Evolutionary conservation across 35 echinoderm and acorn worm species (phyloP).

Genomic region (Ophioderma brevispina): DNA sequence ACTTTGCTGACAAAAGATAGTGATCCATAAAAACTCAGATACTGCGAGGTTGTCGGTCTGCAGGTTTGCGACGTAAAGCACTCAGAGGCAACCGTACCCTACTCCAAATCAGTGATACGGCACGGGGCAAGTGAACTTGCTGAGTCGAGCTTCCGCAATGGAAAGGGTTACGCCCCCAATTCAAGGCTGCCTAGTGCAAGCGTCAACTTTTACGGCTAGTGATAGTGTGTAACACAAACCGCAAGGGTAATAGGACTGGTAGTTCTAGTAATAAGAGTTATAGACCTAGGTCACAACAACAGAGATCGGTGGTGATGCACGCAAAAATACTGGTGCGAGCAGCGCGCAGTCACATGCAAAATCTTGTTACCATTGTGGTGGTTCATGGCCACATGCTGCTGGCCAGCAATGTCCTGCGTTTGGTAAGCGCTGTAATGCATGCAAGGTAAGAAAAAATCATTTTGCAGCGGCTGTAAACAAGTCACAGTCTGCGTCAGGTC

Average conservation of each 20-base stretch:
- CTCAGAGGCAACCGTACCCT: neutral
- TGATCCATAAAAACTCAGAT: conserved; percentile 37
- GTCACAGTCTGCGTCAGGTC: neutral
- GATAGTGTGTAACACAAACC: too few species aligned
- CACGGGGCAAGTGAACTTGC: too few species aligned
- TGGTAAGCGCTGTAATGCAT: neutral
- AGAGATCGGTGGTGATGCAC: neutral
- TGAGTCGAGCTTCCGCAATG: neutral
- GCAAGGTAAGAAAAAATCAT: too few species aligned
- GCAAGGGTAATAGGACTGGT: neutral
- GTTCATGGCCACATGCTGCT: neutral
- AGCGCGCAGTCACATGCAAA: neutral
- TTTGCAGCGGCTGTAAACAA: neutral
- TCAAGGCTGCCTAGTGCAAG: too few species aligned
- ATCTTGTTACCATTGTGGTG: conserved; percentile 14
- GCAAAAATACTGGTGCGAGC: neutral
- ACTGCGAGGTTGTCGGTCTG: conserved; percentile 2
- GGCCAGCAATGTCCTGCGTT: neutral
- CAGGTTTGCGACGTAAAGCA: neutral
- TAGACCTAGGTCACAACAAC: neutral
- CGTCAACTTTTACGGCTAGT: too few species aligned
- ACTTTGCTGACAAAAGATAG: neutral
- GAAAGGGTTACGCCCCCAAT: neutral
- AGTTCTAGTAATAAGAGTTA: neutral
- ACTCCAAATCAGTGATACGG: neutral